Percentiles rank a stretch among this genome's conserved stretches.
These are phyloP conservation scores for human DNA, from an alignment of 2,113 vertebrate species.

Conservation along the genomic window GRCh38 chr15:27864501-27865000, in stretches of 20 bases:
- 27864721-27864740: background rate
- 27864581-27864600: background rate
- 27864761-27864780: constrained; percentile 2
- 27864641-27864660: background rate
- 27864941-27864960: background rate
- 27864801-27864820: background rate
- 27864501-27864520: background rate
- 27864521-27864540: background rate
- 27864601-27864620: background rate
- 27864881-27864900: background rate
- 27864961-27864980: background rate
- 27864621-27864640: background rate
- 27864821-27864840: background rate
- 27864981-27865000: background rate
- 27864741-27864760: constrained; percentile 29
- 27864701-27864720: background rate
- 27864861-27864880: background rate
- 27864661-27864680: background rate
- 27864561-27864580: background rate
- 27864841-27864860: background rate
- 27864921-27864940: too few relatives aligned
- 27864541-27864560: background rate
- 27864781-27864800: background rate
- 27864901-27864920: too few relatives aligned
- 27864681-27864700: constrained; percentile 7